Evolutionary conservation across 2,113 vertebrate genomes (phyloP), one percentile per base, ranked within the genome.

Genomic region (Nothocercus nigrocapillus): DNA sequence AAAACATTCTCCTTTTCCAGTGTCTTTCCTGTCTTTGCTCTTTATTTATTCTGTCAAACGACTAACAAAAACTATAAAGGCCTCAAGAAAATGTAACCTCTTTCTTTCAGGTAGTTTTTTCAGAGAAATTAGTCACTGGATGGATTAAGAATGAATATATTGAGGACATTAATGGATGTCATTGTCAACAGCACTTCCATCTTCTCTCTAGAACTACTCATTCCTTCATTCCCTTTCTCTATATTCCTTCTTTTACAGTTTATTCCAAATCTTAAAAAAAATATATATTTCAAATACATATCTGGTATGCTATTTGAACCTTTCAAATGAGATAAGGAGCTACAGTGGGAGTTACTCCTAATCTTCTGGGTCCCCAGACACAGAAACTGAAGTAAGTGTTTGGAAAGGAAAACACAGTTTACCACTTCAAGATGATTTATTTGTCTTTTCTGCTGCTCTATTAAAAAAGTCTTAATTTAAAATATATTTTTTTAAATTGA

Each of bases 281-380:
- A 67, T 3, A 45, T 7, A 5, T 66, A 64, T 66, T 82, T 15
- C 8, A 66, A 73, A 51, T 9, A 62, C n/a, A 21, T 9, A 27
- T 47, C 2, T 38, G 28, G 10, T 30, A 17, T 17, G 70, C 13
- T 58, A 68, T 19, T 14, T 77, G 44, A 27, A 54, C 0, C 0
- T 45, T 82, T 18, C 20, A 82, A 85, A 73, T 77, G 22, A 72
- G 2, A 77, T 64, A 27, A 11, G 59, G 27, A 64, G 13, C 13
- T 59, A 6, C 16, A 53, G 15, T 47, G 16, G 21, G 7, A 83
- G 9, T 1, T 83, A 11, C 20, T 16, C 21, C 11, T 4, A 13
- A 32, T 74, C 84, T 91, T 27, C 25, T 27, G 22, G 3, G 11
- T 44, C 36, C 15, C 42, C 59, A 42, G 6, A 54, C 63, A 30